Percentiles rank a stretch among this genome's conserved stretches.
Conservation (phyloP, 2,113 vertebrate genomes). For the Ammodytes marinus region DNA sequence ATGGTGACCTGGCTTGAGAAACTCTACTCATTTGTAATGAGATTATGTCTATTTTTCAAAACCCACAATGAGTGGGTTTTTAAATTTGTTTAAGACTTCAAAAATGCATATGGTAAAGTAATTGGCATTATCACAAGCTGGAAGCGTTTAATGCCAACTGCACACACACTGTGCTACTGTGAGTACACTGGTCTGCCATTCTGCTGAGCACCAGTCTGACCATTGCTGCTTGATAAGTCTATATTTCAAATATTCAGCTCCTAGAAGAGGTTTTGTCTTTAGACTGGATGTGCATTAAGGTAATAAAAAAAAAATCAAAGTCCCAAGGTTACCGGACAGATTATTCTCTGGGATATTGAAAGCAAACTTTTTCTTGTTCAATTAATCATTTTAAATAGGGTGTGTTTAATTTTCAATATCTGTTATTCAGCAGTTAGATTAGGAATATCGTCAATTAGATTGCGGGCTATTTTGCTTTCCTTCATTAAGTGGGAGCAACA, state of each 20-base stretch:
- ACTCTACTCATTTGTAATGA: neutral
- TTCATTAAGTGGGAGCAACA: neutral
- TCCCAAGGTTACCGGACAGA: conserved; percentile 47
- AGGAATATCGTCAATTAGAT: neutral
- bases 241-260: conserved; percentile 38
- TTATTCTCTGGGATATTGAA: conserved; percentile 46
- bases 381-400: conserved; percentile 40
- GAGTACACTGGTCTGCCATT: conserved; percentile 4
- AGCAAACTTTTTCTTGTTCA: conserved; percentile 33
- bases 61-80: neutral
- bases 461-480: neutral
- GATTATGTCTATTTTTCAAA: neutral
- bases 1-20: conserved; percentile 29
- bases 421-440: neutral
- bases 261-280: conserved; percentile 49
- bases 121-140: neutral
- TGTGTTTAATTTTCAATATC: neutral
- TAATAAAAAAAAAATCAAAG: conserved; percentile 64
- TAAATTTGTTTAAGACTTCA: neutral
- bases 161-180: neutral
- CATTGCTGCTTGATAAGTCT: conserved; percentile 28
- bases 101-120: neutral
- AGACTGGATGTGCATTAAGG: conserved; percentile 64
- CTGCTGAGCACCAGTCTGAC: conserved; percentile 15
- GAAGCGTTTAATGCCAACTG: neutral